phyloP scores from a whole-genome alignment of 1,140 invertebrate genomes.

The Drosophila sucinea region DNA sequence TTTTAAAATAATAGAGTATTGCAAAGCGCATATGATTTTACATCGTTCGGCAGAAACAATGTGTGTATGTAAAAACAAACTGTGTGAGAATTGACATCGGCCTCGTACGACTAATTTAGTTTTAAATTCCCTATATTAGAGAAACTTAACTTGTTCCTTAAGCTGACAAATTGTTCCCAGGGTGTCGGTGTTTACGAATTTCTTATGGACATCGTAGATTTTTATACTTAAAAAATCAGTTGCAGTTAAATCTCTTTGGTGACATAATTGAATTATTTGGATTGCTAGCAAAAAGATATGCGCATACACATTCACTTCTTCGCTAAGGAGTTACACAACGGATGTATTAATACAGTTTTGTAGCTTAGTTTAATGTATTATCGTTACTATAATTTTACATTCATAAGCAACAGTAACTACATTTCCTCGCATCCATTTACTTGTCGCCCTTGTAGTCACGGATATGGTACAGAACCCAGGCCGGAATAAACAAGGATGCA shows the following conservation, averaged over 20 bases:
- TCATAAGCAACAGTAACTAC: conserved; percentile 54
- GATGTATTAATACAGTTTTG: conserved; percentile 30
- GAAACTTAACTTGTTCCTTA: too few species aligned
- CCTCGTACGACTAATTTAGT: too few species aligned
- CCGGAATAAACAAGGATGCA: conserved; percentile 71
- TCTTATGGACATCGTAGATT: too few species aligned
- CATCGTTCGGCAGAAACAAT: too few species aligned
- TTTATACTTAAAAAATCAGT: not conserved
- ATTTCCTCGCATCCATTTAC: conserved; percentile 45
- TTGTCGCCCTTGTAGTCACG: conserved; percentile 76
- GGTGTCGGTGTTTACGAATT: too few species aligned
- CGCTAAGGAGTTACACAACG: not conserved
- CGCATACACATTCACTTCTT: not conserved
- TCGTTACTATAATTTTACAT: conserved; percentile 54
- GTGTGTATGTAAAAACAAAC: too few species aligned
- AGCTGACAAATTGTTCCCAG: too few species aligned
- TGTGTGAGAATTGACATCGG: too few species aligned
- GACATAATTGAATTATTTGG: not conserved
- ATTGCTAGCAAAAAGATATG: not conserved
- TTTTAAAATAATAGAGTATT: too few species aligned
- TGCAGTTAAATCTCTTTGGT: not conserved
- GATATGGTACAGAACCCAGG: conserved; percentile 80
- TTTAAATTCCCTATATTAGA: too few species aligned
- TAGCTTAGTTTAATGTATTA: conserved; percentile 47
- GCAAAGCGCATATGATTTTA: too few species aligned